Evolutionary conservation across 2,888 invertebrate species (phyloP), one percentile per base, ranked within the genome.

Genomic region (Pilophorus perplexus): DNA sequence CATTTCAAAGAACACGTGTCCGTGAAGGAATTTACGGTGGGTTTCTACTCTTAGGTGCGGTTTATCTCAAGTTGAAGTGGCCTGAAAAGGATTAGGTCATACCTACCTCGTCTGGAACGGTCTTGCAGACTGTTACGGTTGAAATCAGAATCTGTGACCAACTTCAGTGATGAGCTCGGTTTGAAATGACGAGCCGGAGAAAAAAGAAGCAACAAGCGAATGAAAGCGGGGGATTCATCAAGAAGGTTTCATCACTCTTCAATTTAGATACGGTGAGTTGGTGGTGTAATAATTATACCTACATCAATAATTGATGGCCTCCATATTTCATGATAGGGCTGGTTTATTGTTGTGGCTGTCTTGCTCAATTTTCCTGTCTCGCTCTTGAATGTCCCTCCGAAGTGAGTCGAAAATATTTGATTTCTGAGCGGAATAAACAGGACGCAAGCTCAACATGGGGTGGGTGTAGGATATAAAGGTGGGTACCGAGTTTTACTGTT

Each of bases 221-320:
- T 44, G 64, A 67, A 38, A 83, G 84, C 75, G 83, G 82, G 74
- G 85, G 88, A 79, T 90, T 91, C 79, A 87, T 90, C 78, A 89
- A 89, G 81, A 91, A 90, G 83, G 90, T 90, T 74, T 90, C 90
- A 74, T 89, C 88, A 73, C 83, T 90, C 74, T 90, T 90, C 82
- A 90, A 89, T 82, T 84, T 91, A 80, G 90, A 90, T 77, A 85
- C 84, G 86, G 88, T 90, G 83, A 89, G 84, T 79, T 48, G 18
- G n/a, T n/a, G n/a, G n/a, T n/a, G n/a, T n/a, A n/a, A n/a, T n/a
- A n/a, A n/a, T n/a, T n/a, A n/a, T n/a, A n/a, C n/a, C n/a, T n/a
- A 10, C 33, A 10, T 33, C 6, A 33, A 6, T 33, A 33, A 33
- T 10, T 33, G 33, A 10, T 33, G 33, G 8, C 33, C 10, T 33